Conservation (phyloP, 92 coral and sea anemone species). For the Palythoa heliodiscus region DNA sequence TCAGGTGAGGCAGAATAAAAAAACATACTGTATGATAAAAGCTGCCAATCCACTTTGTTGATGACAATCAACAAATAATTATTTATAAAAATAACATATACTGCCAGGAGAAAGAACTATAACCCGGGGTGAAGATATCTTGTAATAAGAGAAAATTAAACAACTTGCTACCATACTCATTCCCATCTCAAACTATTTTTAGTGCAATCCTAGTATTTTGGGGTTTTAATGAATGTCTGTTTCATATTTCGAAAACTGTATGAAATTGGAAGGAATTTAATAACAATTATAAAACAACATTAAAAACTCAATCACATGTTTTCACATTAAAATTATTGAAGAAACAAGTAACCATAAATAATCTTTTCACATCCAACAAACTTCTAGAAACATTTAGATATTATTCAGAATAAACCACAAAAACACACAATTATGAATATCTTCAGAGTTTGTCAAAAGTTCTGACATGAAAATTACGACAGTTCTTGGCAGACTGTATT, state of each 20-base stretch:
- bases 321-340: neutral
- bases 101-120: too few relatives aligned
- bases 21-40: neutral
- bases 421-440: neutral
- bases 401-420: neutral
- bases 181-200: too few relatives aligned
- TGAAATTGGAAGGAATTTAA: neutral
- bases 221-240: neutral
- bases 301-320: neutral
- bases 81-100: neutral
- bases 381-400: neutral
- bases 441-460: too few relatives aligned
- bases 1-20: neutral
- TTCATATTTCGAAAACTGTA: neutral
- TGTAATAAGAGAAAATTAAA: too few relatives aligned
- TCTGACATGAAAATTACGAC: too few relatives aligned
- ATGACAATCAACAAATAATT: neutral
- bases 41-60: neutral
- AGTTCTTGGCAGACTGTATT: too few relatives aligned
- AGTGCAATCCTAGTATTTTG: too few relatives aligned
- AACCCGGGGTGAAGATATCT: neutral
- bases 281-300: neutral
- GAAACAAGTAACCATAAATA: neutral
- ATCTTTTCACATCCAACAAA: neutral
- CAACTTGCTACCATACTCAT: too few relatives aligned